phyloP scores from a whole-genome alignment of 2,113 vertebrate genomes.

The Ictidomys tridecemlineatus region DNA sequence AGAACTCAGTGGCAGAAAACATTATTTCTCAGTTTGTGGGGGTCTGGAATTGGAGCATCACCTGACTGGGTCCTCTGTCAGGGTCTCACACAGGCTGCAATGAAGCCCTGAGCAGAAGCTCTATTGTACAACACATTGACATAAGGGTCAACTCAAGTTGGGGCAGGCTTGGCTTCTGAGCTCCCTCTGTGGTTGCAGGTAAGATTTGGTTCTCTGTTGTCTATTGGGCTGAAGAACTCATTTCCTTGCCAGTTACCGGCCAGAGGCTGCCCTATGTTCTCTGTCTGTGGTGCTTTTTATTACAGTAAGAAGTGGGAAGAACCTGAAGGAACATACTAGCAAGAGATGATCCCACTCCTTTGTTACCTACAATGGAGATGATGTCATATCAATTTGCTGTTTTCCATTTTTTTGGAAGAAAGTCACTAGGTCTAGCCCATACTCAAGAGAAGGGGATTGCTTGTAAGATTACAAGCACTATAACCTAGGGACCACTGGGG shows the following conservation, averaged over 20 bases:
- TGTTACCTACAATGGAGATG: background rate
- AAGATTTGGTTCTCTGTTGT: background rate
- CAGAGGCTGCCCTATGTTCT: background rate
- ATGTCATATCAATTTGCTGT: background rate
- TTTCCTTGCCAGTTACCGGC: background rate
- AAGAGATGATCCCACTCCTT: background rate
- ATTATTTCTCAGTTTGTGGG: background rate
- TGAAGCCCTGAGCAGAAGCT: background rate
- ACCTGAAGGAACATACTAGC: background rate
- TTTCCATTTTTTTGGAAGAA: background rate
- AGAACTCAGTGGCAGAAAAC: background rate
- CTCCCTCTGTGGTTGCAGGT: background rate
- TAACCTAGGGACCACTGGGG: rapidly evolving
- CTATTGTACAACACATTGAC: background rate
- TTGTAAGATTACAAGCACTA: too few species aligned
- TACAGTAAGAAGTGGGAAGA: background rate
- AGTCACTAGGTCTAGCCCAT: background rate
- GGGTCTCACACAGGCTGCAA: background rate
- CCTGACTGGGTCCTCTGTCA: background rate
- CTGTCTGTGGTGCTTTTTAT: background rate
- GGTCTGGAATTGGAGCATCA: background rate
- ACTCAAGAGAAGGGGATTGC: background rate
- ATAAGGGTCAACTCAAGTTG: background rate
- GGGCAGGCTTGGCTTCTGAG: background rate
- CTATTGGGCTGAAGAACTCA: background rate